phyloP scores from a whole-genome alignment of 2,797 vertebrate species.

The Botia kubotai region DNA sequence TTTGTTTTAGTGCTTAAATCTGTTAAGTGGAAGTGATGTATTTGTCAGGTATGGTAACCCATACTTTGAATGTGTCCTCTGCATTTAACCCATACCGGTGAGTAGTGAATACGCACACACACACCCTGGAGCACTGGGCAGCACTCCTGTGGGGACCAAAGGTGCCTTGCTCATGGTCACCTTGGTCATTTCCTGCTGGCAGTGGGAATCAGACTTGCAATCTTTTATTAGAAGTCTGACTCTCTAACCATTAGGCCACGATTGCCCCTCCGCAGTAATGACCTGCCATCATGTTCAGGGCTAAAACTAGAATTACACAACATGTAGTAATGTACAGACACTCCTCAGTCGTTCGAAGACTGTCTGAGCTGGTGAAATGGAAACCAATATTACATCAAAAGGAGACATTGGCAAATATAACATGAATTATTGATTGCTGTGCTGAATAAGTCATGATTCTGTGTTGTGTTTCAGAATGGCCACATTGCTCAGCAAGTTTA shows the following conservation, averaged over 20 bases:
- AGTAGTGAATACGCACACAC: too few species aligned
- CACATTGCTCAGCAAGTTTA: constrained; percentile 96
- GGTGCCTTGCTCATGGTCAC: too few species aligned
- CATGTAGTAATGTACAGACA: background rate
- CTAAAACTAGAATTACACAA: background rate
- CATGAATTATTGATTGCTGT: constrained; percentile 11
- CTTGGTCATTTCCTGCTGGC: too few species aligned
- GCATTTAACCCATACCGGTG: constrained; percentile 9
- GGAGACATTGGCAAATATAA: constrained; percentile 5
- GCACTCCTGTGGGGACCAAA: too few species aligned
- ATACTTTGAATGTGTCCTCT: too few species aligned
- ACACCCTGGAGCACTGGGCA: too few species aligned
- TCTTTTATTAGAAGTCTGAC: constrained; percentile 12
- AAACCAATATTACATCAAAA: background rate
- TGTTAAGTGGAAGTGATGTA: constrained; percentile 45
- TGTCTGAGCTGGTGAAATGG: background rate
- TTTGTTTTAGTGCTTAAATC: too few species aligned
- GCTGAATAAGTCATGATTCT: constrained; percentile 39
- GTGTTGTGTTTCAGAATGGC: constrained; percentile 85
- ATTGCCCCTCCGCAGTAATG: too few species aligned
- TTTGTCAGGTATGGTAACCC: constrained; percentile 42
- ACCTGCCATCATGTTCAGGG: too few species aligned
- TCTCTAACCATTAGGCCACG: background rate
- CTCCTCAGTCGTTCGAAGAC: background rate
- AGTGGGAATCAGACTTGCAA: too few species aligned